phyloP scores from a whole-genome alignment of 2,797 vertebrate species.

The Thunnus albacares region DNA sequence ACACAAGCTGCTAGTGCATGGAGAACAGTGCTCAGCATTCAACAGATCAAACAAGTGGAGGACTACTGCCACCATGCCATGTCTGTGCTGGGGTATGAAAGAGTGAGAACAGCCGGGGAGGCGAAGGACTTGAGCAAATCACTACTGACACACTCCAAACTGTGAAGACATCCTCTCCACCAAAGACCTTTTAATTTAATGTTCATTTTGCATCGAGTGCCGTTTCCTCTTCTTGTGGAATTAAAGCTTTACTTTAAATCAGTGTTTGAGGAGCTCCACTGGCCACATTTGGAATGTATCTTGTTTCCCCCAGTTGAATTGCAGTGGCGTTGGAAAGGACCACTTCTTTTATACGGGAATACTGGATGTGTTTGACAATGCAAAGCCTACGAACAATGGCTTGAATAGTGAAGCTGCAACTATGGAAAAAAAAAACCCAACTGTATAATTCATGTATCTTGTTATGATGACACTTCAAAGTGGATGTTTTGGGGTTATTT shows the following conservation, averaged over 20 bases:
- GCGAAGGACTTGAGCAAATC: conserved; percentile 97
- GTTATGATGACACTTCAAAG: conserved; percentile 76
- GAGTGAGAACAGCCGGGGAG: conserved; percentile 91
- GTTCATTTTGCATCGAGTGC: conserved; percentile 78
- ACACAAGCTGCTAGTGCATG: conserved; percentile 96
- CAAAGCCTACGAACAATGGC: conserved; percentile 57
- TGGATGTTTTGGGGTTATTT: conserved; percentile 81
- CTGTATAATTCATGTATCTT: conserved; percentile 80
- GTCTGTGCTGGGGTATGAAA: conserved; percentile 94
- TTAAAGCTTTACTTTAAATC: conserved; percentile 83
- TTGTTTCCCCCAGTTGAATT: conserved; percentile 55
- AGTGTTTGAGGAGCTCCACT: conserved; percentile 70
- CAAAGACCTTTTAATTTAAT: conserved; percentile 84
- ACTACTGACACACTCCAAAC: conserved; percentile 91
- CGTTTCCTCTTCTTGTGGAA: conserved; percentile 80
- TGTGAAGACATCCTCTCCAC: conserved; percentile 80
- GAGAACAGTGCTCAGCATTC: conserved; percentile 96
- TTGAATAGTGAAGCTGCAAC: conserved; percentile 66
- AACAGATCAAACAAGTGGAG: conserved; percentile 99
- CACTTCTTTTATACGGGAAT: conserved; percentile 76
- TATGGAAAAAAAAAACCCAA: conserved; percentile 33
- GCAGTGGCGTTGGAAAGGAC: conserved; percentile 73
- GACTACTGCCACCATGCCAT: conserved; percentile 97
- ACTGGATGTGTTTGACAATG: conserved; percentile 70
- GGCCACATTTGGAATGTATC: conserved; percentile 85